Evolutionary conservation across 2,888 invertebrate species (phyloP), one percentile per base, ranked within the genome.

Genomic region (Zaprionus obscuricornis): DNA sequence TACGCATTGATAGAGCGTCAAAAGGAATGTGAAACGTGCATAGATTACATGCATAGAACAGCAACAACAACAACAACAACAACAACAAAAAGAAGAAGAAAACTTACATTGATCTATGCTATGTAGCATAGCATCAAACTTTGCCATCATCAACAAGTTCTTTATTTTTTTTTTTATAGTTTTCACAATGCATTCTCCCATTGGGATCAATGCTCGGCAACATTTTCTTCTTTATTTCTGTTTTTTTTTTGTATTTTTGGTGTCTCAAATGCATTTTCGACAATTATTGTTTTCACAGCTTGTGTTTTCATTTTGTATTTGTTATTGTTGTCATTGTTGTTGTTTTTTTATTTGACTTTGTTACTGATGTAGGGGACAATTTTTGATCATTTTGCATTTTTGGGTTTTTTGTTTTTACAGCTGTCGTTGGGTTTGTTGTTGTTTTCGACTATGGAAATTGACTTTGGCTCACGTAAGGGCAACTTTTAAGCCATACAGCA

Each of bases 401-500:
- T 26, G 65, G 59, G 47, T 73, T 22, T 7, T 13, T 47, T 75
- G 72, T 74, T 73, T 71, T 75, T 60, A 63, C 73, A 74, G 72
- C 71, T 75, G 76, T 50, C 13, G 55, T 27, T 6, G 22, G n/a
- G 26, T 27, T n/a, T 8, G 14, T 69, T 49, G 31, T 63, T 52
- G 59, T 56, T 11, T 34, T 16, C 36, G 54, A 39, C 29, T 50
- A 74, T 65, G 66, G 52, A 74, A 65, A 65, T 72, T 72, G 71
- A 69, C 75, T 74, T 71, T 55, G 42, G 29, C 75, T 65, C 72
- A 75, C 72, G 76, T 75, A 66, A 49, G 63, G 65, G 65, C 60
- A 77, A 82, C 83, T 86, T 82, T 85, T 77, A 75, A 75, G 66
- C 78, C 66, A 69, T 62, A 56, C 68, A 63, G 75, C 79, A 86